These are phyloP conservation scores for Hippoglossus stenolepis DNA, from an alignment of 2,113 vertebrate species.

Conservation along the genomic window DNA sequence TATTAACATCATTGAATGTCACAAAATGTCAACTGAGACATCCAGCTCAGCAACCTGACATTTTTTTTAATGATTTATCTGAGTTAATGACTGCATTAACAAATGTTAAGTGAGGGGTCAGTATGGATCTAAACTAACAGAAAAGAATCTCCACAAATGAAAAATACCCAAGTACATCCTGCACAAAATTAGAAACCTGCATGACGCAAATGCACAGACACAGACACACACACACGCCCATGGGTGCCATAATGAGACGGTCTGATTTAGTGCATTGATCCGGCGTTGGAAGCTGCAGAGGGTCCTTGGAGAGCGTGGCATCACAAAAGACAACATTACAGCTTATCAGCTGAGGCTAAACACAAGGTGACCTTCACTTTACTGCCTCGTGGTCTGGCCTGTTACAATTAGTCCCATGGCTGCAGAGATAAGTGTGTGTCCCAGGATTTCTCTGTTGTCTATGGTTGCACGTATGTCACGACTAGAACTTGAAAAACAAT, in stretches of 20 bases:
- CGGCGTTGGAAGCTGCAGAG: constrained; percentile 58
- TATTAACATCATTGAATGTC: constrained; percentile 37
- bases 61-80: constrained; percentile 1
- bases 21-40: constrained; percentile 66
- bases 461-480: not conserved
- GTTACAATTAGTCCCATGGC: constrained; percentile 59
- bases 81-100: constrained; percentile 20
- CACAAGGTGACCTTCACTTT: constrained; percentile 79
- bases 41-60: constrained; percentile 36
- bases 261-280: constrained; percentile 80
- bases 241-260: constrained; percentile 57
- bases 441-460: constrained; percentile 14
- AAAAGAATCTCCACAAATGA: not conserved
- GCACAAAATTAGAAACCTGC: not conserved
- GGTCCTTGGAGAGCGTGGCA: constrained; percentile 65
- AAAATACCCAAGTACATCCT: constrained; percentile 21
- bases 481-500: not conserved
- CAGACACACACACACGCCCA: constrained; percentile 6
- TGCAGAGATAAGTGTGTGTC: constrained; percentile 48
- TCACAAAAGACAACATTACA: constrained; percentile 76
- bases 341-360: constrained; percentile 75
- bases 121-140: not conserved
- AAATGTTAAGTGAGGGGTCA: constrained; percentile 2
- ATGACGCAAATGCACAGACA: not conserved
- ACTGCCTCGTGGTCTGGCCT: constrained; percentile 52